phyloP scores from a whole-genome alignment of 1,140 invertebrate genomes.

The Phymastichus coffea region DNA sequence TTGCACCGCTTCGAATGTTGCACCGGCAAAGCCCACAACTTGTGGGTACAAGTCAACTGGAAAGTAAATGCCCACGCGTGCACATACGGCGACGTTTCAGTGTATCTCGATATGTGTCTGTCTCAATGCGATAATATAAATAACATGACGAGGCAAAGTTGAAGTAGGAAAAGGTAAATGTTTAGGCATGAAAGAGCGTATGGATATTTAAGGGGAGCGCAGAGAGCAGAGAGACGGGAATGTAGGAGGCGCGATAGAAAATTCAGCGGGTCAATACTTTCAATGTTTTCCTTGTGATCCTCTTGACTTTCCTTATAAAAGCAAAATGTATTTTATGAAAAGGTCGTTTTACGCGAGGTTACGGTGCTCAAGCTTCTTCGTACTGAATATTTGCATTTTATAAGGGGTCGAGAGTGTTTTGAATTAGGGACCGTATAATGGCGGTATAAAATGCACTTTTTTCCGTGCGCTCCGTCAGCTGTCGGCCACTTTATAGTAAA shows the following conservation, averaged over 20 bases:
- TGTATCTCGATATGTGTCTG: too few species aligned
- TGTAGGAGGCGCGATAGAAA: too few species aligned
- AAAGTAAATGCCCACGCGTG: too few species aligned
- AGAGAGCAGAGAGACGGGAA: too few species aligned
- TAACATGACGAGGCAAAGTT: too few species aligned
- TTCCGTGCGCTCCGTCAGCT: constrained; percentile 6
- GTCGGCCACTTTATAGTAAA: constrained; percentile 11
- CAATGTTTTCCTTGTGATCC: constrained; percentile 20
- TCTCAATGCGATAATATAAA: too few species aligned
- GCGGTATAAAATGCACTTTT: constrained; percentile 5
- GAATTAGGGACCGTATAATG: constrained; percentile 19
- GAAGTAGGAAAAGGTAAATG: constrained; percentile 9
- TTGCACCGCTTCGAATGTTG: too few species aligned
- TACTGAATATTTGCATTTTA: constrained; percentile 16
- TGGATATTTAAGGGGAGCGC: too few species aligned
- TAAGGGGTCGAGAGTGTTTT: constrained; percentile 14
- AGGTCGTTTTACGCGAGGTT: constrained; percentile 11
- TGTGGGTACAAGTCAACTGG: too few species aligned
- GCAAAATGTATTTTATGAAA: constrained; percentile 14
- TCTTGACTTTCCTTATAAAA: constrained; percentile 6
- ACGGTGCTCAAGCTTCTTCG: background rate
- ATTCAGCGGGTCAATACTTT: constrained; percentile 25
- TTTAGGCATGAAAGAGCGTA: constrained; percentile 22
- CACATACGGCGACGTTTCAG: too few species aligned
- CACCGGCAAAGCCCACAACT: too few species aligned